A percentile compares a stretch with the other conserved stretches of the same genome.
phyloP scores from a whole-genome alignment of 2,888 invertebrate genomes.

The Phlogophora meticulosa region DNA sequence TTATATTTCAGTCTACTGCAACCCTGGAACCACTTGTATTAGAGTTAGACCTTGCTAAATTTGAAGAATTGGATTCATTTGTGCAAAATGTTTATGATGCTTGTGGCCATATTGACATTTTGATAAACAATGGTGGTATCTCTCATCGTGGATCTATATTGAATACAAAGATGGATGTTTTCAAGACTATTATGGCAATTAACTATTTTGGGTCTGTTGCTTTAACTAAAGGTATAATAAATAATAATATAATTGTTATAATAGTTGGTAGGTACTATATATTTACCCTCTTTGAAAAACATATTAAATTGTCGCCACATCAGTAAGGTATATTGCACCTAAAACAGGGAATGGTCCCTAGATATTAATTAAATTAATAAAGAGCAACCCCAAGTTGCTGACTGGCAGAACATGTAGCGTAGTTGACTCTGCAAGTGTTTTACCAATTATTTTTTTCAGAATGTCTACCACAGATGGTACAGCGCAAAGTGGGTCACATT shows the following conservation, averaged over 20 bases:
- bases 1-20: constrained; percentile 84
- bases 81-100: constrained; percentile 93
- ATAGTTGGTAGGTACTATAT: neutral
- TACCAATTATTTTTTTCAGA: constrained; percentile 90
- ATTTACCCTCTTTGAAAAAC: no score
- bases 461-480: constrained; percentile 95
- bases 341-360: no score
- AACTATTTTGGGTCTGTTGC: constrained; percentile 99
- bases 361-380: no score
- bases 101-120: constrained; percentile 95
- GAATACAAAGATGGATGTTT: constrained; percentile 95
- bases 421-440: neutral
- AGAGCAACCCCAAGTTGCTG: no score
- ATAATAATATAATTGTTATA: neutral
- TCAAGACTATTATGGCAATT: constrained; percentile 96
- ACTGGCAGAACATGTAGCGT: no score
- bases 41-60: constrained; percentile 94
- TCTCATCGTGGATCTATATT: constrained; percentile 94
- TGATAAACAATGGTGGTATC: constrained; percentile 98
- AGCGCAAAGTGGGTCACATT: constrained; percentile 94
- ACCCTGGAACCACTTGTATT: constrained; percentile 94
- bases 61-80: constrained; percentile 92
- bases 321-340: no score
- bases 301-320: no score
- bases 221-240: constrained; percentile 95